phyloP scores from a whole-genome alignment of 2,113 vertebrate species.

The Antidorcas marsupialis region DNA sequence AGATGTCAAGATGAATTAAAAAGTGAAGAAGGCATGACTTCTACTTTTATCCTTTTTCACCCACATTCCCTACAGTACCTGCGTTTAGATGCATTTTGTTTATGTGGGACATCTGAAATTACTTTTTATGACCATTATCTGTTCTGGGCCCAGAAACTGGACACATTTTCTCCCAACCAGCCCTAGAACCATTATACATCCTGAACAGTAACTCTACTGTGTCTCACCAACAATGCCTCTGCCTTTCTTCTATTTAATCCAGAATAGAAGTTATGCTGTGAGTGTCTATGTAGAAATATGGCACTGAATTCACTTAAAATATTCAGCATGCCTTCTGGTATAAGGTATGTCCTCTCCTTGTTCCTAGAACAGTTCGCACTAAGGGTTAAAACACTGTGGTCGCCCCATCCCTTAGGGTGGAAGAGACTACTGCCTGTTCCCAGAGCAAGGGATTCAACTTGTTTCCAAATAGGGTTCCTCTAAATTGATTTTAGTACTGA shows the following conservation, averaged over 20 bases:
- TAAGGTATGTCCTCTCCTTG: not conserved
- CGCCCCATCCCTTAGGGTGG: not conserved
- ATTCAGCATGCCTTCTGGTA: not conserved
- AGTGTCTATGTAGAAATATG: not conserved
- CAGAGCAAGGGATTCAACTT: slow-evolving; percentile 58
- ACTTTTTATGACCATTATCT: not conserved
- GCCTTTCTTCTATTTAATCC: not conserved
- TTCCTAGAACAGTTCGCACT: not conserved
- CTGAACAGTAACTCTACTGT: not conserved
- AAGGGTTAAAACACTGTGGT: slow-evolving; percentile 69
- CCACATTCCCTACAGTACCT: not conserved
- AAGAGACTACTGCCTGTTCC: slow-evolving; percentile 26
- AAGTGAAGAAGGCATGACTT: not conserved
- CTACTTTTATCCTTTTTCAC: not conserved
- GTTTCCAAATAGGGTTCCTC: slow-evolving; percentile 73
- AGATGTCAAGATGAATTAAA: not conserved
- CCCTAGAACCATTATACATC: not conserved
- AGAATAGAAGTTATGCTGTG: not conserved
- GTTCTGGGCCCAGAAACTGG: not conserved
- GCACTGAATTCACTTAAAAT: not conserved
- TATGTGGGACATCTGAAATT: not conserved
- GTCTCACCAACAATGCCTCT: not conserved
- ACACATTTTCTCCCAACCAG: not conserved
- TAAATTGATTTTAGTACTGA: slow-evolving; percentile 71
- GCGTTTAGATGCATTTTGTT: not conserved